These are phyloP conservation scores for Cyclophora punctaria DNA, from an alignment of 2,888 invertebrate genomes.

Conservation along the genomic window DNA sequence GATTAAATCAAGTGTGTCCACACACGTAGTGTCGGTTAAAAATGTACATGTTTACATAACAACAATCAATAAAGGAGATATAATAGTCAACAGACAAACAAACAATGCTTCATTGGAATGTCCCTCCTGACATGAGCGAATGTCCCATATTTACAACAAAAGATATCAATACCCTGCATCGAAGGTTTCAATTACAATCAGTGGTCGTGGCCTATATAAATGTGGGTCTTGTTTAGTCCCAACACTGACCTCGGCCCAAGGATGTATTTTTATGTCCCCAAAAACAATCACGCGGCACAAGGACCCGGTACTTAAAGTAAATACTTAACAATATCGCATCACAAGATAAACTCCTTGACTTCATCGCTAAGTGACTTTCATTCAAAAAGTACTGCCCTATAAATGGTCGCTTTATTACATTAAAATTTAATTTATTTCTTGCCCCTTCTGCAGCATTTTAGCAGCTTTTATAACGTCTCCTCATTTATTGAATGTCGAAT, in stretches of 20 bases:
- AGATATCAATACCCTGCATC: no score
- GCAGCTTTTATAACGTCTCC: no score
- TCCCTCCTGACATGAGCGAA: no score
- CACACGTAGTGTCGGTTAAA: no score
- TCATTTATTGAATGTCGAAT: no score
- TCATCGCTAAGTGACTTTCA: slow-evolving; percentile 8
- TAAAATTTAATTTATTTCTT: slow-evolving; percentile 5
- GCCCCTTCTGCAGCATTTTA: slow-evolving; percentile 2
- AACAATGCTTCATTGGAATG: no score
- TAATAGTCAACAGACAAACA: no score
- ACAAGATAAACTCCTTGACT: slow-evolving; percentile 9
- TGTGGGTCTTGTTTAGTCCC: slow-evolving; percentile 16
- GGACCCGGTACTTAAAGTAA: slow-evolving; percentile 8
- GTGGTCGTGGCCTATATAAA: slow-evolving; percentile 21
- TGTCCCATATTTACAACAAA: no score
- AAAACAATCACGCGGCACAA: slow-evolving; percentile 12
- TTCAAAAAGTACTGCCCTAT: slow-evolving; percentile 6
- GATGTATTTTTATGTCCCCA: slow-evolving; percentile 16
- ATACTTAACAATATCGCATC: slow-evolving; percentile 7
- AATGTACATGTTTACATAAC: no score
- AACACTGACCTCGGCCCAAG: slow-evolving; percentile 20
- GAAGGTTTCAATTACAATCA: no score
- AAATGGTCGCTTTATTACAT: slow-evolving; percentile 13
- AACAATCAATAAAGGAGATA: no score
- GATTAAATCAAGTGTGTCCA: no score